These are phyloP conservation scores for Gerris lacustris DNA, from an alignment of 2,888 invertebrate genomes.

Conservation along the genomic window DNA sequence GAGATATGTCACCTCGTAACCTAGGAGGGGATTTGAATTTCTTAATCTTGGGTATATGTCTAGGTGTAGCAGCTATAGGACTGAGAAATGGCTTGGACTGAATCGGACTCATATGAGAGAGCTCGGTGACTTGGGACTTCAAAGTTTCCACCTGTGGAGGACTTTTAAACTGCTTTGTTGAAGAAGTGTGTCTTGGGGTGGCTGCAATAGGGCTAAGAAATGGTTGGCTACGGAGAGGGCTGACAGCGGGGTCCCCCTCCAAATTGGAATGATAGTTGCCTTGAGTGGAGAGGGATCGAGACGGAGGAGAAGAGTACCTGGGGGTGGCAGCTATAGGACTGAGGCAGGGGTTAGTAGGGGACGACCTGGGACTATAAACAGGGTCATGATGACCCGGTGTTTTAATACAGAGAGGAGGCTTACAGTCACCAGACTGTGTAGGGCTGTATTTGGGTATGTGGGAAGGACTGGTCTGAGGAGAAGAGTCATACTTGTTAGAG, in stretches of 20 bases:
- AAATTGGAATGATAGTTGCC: not conserved
- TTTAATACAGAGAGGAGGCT: not conserved
- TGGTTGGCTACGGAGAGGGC: not conserved
- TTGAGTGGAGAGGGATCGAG: not conserved
- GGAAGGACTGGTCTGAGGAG: not conserved
- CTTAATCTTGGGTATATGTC: not conserved
- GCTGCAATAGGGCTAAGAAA: not conserved
- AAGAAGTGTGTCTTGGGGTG: not conserved
- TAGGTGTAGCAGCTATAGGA: conserved; percentile 7
- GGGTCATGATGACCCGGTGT: not conserved
- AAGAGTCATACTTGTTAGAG: not conserved
- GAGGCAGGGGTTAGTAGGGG: not conserved
- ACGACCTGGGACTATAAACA: not conserved
- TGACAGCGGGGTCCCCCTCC: not conserved
- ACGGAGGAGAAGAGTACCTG: not conserved
- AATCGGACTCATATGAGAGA: not conserved
- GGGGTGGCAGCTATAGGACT: not conserved
- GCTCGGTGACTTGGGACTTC: not conserved
- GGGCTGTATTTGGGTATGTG: not conserved
- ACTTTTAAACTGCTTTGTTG: not conserved
- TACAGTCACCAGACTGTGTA: not conserved
- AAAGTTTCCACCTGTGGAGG: not conserved
- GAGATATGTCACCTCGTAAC: not conserved
- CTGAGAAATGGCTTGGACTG: not conserved
- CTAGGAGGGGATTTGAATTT: not conserved